Percentiles rank a stretch among this genome's conserved stretches.
These are phyloP conservation scores for Tachyglossus aculeatus DNA, from an alignment of 2,797 vertebrate species.

Conservation along the genomic window DNA sequence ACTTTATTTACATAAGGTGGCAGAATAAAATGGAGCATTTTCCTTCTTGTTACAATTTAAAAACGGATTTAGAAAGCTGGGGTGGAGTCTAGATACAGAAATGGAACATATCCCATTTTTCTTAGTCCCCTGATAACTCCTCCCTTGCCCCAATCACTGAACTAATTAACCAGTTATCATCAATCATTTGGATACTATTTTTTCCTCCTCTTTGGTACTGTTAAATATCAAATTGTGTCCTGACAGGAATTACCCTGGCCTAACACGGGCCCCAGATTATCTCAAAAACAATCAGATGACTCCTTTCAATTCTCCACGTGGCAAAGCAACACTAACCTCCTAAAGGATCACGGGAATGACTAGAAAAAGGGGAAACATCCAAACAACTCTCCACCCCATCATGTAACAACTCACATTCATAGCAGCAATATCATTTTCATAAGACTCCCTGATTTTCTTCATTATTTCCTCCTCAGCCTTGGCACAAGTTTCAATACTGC, in stretches of 20 bases:
- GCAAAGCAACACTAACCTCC: background rate
- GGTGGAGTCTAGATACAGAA: background rate
- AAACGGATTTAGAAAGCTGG: too few species aligned
- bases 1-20: too few species aligned
- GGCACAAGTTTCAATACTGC: constrained; percentile 87
- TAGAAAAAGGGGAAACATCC: background rate
- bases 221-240: too few species aligned
- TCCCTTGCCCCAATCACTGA: background rate
- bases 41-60: too few species aligned
- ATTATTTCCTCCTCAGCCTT: constrained; percentile 95
- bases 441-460: constrained; percentile 98
- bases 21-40: too few species aligned
- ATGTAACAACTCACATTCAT: constrained; percentile 89
- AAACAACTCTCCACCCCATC: background rate
- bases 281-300: too few species aligned
- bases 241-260: too few species aligned
- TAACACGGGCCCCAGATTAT: too few species aligned
- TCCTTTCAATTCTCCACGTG: background rate
- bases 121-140: background rate
- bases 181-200: background rate
- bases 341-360: background rate
- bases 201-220: background rate
- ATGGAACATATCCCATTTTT: background rate
- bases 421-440: constrained; percentile 97
- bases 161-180: background rate